phyloP scores from a whole-genome alignment of 2,113 vertebrate genomes.

The Lota lota region DNA sequence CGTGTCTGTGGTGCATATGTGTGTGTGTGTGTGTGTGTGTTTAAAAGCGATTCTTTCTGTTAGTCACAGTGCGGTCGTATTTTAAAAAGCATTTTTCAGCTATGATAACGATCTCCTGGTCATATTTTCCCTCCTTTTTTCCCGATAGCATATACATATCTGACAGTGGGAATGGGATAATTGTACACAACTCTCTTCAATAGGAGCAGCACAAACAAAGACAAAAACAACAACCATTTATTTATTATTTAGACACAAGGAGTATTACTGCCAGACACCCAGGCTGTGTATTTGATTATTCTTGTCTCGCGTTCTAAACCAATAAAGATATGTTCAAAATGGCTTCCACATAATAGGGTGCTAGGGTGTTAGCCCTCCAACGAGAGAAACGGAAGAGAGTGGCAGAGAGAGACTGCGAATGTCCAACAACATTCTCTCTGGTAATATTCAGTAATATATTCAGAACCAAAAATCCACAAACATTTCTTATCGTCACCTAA shows the following conservation, averaged over 20 bases:
- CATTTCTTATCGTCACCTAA: too few relatives aligned
- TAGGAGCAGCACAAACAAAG: slow-evolving; percentile 39
- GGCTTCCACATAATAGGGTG: too few relatives aligned
- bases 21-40: slow-evolving; percentile 28
- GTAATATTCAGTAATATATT: too few relatives aligned
- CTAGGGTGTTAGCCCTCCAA: too few relatives aligned
- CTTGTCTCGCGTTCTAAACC: too few relatives aligned
- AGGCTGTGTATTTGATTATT: too few relatives aligned
- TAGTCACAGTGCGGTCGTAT: slow-evolving; percentile 60
- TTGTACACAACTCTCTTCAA: slow-evolving; percentile 57
- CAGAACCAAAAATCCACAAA: too few relatives aligned
- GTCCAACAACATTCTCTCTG: too few relatives aligned
- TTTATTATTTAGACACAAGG: slow-evolving; percentile 52
- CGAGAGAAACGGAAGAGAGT: too few relatives aligned
- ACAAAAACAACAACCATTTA: slow-evolving; percentile 47
- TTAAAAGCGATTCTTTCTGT: slow-evolving; percentile 63
- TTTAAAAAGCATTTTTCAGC: slow-evolving; percentile 65
- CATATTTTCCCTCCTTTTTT: slow-evolving; percentile 20
- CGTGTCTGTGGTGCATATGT: slow-evolving; percentile 21
- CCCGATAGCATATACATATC: slow-evolving; percentile 52
- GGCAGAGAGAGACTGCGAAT: too few relatives aligned
- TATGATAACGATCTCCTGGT: slow-evolving; percentile 59
- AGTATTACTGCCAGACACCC: slow-evolving; percentile 53
- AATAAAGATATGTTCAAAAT: too few relatives aligned
- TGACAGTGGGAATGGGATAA: slow-evolving; percentile 67